A percentile compares a stretch with the other conserved stretches of the same genome.
phyloP scores from a whole-genome alignment of 2,113 vertebrate species.

The Podiceps cristatus region DNA sequence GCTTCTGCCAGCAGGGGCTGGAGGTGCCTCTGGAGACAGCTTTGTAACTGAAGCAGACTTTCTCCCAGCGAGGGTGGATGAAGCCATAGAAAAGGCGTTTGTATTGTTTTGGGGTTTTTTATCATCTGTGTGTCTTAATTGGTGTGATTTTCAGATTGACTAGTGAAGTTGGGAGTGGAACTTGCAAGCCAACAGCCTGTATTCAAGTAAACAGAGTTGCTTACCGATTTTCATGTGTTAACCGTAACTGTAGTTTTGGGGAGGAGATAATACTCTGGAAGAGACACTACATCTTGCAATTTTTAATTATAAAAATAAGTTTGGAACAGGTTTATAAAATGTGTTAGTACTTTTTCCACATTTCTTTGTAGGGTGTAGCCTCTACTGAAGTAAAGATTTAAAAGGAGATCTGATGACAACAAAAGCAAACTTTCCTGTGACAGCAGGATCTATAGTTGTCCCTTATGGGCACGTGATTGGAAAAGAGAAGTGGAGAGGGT shows the following conservation, averaged over 20 bases:
- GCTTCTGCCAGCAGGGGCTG: background rate
- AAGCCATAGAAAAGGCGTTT: background rate
- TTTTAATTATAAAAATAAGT: background rate
- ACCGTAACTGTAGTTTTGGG: background rate
- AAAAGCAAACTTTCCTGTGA: background rate
- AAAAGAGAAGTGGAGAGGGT: slow-evolving; percentile 88
- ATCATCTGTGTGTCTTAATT: background rate
- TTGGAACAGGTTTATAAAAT: background rate
- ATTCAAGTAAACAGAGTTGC: background rate
- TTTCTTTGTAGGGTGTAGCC: background rate
- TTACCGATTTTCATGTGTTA: background rate
- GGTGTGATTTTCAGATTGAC: background rate
- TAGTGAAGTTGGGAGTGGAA: background rate
- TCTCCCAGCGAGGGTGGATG: background rate
- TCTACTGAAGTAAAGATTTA: background rate
- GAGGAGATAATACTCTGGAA: background rate
- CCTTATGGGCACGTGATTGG: slow-evolving; percentile 85
- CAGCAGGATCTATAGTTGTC: slow-evolving; percentile 70
- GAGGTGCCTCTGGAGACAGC: background rate
- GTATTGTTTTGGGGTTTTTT: background rate
- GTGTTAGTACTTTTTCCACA: background rate
- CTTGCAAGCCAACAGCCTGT: background rate
- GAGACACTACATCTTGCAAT: background rate
- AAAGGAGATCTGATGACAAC: slow-evolving; percentile 17
- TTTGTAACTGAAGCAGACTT: background rate